Percentiles rank a stretch among this genome's conserved stretches.
phyloP scores from a whole-genome alignment of 1,140 invertebrate genomes.

The Elysia chlorotica region DNA sequence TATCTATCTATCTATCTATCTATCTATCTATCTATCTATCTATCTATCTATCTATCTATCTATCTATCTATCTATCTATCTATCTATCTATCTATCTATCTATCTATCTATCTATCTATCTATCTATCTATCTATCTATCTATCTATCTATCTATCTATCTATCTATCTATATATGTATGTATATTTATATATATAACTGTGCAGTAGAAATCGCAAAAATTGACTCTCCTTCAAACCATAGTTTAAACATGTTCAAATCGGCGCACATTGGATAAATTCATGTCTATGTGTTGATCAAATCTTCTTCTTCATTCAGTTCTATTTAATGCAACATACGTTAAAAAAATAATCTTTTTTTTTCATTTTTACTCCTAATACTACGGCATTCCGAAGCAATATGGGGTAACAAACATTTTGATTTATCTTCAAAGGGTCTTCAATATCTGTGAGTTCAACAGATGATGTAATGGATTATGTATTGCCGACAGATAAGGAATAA shows the following conservation, averaged over 20 bases:
- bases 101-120: neutral
- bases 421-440: no score
- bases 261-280: neutral
- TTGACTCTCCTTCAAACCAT: no score
- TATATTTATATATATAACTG: neutral
- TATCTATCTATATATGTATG: neutral
- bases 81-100: neutral
- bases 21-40: neutral
- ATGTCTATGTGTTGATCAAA: neutral
- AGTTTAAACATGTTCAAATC: neutral
- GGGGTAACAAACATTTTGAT: no score
- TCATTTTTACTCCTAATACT: no score
- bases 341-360: no score
- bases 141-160: neutral
- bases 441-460: no score
- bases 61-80: neutral
- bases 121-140: neutral
- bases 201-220: no score
- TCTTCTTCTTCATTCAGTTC: no score
- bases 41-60: neutral
- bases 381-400: no score
- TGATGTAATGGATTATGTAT: no score
- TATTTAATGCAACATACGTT: no score
- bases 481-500: no score
- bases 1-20: neutral